These are phyloP conservation scores for Urechis unicinctus DNA, from an alignment of 2,888 invertebrate genomes.

Conservation along the genomic window DNA sequence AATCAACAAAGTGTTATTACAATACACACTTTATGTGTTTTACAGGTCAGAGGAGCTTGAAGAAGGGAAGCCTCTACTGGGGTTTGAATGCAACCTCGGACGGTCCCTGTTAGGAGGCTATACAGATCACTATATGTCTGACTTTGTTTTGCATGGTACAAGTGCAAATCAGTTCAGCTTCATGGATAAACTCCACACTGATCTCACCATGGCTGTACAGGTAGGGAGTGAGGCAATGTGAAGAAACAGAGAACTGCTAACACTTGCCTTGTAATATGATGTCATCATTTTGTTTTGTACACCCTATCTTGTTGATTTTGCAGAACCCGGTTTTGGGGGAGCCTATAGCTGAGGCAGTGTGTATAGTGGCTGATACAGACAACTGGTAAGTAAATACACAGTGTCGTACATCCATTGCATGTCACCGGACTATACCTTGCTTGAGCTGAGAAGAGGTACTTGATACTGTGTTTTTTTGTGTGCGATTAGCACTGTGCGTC, in stretches of 20 bases:
- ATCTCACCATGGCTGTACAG: constrained; percentile 41
- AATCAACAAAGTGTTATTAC: not conserved
- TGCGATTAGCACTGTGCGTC: constrained; percentile 19
- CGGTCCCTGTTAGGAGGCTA: constrained; percentile 47
- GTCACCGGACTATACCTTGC: not conserved
- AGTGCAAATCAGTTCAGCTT: constrained; percentile 39
- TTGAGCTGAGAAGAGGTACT: too few relatives aligned
- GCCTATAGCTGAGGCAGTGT: constrained; percentile 68
- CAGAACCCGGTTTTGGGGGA: constrained; percentile 58
- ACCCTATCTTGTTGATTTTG: constrained; percentile 7
- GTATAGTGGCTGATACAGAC: constrained; percentile 73
- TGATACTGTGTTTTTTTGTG: too few relatives aligned
- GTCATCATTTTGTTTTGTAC: not conserved
- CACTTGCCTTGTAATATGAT: not conserved
- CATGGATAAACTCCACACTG: constrained; percentile 35
- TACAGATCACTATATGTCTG: constrained; percentile 47
- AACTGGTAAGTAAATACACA: constrained; percentile 61
- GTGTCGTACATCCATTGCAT: not conserved
- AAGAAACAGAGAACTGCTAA: too few relatives aligned
- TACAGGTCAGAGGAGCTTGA: not conserved
- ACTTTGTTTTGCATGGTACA: constrained; percentile 52
- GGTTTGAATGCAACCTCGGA: constrained; percentile 39
- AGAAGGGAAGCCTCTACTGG: not conserved
- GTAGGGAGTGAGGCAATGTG: constrained; percentile 25
- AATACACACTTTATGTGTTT: not conserved